Evolutionary conservation across 2,113 vertebrate species (phyloP), one percentile per base, ranked within the genome.

Genomic region (Dissostichus mawsoni): DNA sequence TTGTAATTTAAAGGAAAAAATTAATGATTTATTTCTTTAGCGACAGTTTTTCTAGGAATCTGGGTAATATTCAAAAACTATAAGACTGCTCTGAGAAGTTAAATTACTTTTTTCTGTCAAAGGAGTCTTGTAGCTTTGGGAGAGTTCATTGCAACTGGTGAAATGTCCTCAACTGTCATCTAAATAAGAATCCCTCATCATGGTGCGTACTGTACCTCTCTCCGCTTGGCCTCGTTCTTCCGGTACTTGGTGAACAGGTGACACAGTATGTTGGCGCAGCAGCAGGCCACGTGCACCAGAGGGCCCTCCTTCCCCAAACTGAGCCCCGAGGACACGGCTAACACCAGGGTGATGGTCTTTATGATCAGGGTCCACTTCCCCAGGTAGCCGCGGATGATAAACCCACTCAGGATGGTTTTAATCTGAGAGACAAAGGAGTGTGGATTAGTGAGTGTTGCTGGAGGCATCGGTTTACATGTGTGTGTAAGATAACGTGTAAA

Each of bases 391-490:
- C 98, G 95, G 92, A 99, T 99, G 93, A 99, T 99, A 93, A 99
- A 99, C 65, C 98, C 98, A 65, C 97, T 98, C 78, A 99, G 95
- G 93, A 99, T 99, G 73, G 98, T 99, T 94, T 99, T 99, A 86
- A 99, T 99, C 98, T 99, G 95, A 53, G 10, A 18, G 55, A 29
- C 17, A 61, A 0, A 11, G 20, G 61, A 59, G 58, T 67, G 14
- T 20, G 20, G 20, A 20, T 20, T 20, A 20, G 20, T 20, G 20
- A 20, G 20, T 20, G 20, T 20, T 14, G 76, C 73, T 72, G 33
- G 20, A 20, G 16, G 58, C 56, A 23, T 56, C 4, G 0, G 25
- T 74, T 77, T 65, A 45, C 33, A 33, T 20, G 20, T 20, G 20
- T 20, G 20, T 20, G 20, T 20, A 20, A 20, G 20, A 20, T 20